Percentiles rank a stretch among this genome's conserved stretches.
These are phyloP conservation scores for Portevinia maculata DNA, from an alignment of 2,888 invertebrate species.

Conservation along the genomic window DNA sequence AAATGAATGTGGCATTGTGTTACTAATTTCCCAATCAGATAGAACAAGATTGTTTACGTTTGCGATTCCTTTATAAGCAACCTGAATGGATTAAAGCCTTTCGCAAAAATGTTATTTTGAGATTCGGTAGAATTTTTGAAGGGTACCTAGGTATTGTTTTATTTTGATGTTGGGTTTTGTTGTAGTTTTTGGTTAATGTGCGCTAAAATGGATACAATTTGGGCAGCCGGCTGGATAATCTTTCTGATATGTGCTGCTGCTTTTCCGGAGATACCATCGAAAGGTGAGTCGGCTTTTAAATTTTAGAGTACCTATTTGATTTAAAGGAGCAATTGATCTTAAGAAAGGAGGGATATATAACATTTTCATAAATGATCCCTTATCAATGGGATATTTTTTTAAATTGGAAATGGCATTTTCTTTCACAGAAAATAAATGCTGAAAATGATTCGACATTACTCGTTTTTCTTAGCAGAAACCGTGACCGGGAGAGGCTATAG, in stretches of 20 bases:
- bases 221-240: slow-evolving; percentile 77
- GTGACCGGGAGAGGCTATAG: too few relatives aligned
- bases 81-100: slow-evolving; percentile 6
- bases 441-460: too few relatives aligned
- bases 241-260: slow-evolving; percentile 78
- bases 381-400: too few relatives aligned
- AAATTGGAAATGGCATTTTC: too few relatives aligned
- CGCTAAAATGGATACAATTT: slow-evolving; percentile 75
- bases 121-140: slow-evolving; percentile 6
- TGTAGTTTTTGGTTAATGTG: too few relatives aligned
- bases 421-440: too few relatives aligned
- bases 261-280: slow-evolving; percentile 80
- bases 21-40: slow-evolving; percentile 46
- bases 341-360: too few relatives aligned
- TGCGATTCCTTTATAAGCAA: neutral
- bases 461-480: too few relatives aligned
- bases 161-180: slow-evolving; percentile 8
- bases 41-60: slow-evolving; percentile 24
- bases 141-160: slow-evolving; percentile 7
- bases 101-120: slow-evolving; percentile 25
- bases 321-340: neutral
- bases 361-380: too few relatives aligned
- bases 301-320: neutral
- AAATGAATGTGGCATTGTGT: too few relatives aligned
- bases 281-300: slow-evolving; percentile 77